These are phyloP conservation scores for Portunus trituberculatus DNA, from an alignment of 1,140 invertebrate species.

Conservation along the genomic window DNA sequence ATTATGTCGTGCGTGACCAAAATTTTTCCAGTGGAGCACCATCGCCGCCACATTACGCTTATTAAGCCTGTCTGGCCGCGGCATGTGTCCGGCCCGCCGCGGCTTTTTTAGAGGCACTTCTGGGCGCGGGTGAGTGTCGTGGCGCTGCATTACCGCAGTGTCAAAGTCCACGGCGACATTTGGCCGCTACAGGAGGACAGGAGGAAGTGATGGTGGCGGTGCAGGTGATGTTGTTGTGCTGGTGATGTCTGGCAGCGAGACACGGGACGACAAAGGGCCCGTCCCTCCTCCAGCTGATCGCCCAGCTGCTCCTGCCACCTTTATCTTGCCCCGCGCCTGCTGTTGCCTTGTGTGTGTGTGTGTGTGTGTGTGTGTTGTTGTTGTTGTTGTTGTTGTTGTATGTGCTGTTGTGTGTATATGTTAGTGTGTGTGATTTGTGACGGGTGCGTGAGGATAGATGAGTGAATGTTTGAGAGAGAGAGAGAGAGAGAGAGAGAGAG, in stretches of 20 bases:
- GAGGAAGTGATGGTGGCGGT: background rate
- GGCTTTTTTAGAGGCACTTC: background rate
- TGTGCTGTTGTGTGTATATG: background rate
- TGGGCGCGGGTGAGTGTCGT: background rate
- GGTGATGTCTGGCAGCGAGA: background rate
- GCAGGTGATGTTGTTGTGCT: background rate
- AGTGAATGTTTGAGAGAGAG: background rate
- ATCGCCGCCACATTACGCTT: background rate
- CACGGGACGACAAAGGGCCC: background rate
- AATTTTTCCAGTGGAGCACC: background rate
- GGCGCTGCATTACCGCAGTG: background rate
- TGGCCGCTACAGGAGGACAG: background rate
- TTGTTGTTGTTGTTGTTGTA: background rate
- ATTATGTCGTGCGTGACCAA: constrained; percentile 38
- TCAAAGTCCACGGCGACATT: background rate
- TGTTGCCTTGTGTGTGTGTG: constrained; percentile 32
- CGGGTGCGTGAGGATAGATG: background rate
- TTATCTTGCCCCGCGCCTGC: background rate
- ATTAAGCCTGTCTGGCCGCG: background rate
- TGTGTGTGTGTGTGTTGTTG: constrained; percentile 44
- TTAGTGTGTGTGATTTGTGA: background rate
- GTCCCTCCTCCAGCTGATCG: background rate
- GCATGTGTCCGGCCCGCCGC: background rate
- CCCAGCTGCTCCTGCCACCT: background rate
- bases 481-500: background rate